Percentiles rank a stretch among this genome's conserved stretches.
phyloP scores from a whole-genome alignment of 2,113 vertebrate species.

The Phaethornis superciliosus region DNA sequence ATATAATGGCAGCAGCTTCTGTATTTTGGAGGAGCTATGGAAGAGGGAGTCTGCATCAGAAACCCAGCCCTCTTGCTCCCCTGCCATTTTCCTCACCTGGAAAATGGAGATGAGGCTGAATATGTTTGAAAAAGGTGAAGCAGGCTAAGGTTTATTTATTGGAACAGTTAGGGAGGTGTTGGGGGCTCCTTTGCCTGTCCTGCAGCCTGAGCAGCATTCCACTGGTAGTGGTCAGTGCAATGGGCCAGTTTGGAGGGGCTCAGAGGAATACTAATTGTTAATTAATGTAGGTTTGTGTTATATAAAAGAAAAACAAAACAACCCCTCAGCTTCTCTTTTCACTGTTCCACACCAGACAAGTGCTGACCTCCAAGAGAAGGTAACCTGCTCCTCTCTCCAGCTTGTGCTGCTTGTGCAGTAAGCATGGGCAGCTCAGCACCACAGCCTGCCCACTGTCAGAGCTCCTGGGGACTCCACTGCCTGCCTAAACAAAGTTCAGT shows the following conservation, averaged over 20 bases:
- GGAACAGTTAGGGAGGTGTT: neutral
- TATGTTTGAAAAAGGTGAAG: neutral
- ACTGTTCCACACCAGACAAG: neutral
- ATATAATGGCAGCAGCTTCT: neutral
- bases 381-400: neutral
- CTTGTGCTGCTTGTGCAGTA: neutral
- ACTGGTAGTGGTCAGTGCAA: neutral
- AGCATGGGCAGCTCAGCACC: fast-evolving
- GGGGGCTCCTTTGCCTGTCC: neutral
- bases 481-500: neutral
- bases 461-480: neutral
- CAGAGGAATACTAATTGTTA: neutral
- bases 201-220: neutral
- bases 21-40: fast-evolving
- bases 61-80: neutral
- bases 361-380: neutral
- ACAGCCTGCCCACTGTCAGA: fast-evolving
- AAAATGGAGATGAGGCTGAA: fast-evolving
- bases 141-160: neutral
- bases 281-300: neutral
- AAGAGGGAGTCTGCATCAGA: neutral
- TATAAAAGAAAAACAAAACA: neutral
- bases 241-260: neutral
- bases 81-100: fast-evolving
- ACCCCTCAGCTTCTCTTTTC: neutral